A percentile compares a stretch with the other conserved stretches of the same genome.
Conservation (phyloP, 2,113 vertebrate genomes). For the Engystomops pustulosus region DNA sequence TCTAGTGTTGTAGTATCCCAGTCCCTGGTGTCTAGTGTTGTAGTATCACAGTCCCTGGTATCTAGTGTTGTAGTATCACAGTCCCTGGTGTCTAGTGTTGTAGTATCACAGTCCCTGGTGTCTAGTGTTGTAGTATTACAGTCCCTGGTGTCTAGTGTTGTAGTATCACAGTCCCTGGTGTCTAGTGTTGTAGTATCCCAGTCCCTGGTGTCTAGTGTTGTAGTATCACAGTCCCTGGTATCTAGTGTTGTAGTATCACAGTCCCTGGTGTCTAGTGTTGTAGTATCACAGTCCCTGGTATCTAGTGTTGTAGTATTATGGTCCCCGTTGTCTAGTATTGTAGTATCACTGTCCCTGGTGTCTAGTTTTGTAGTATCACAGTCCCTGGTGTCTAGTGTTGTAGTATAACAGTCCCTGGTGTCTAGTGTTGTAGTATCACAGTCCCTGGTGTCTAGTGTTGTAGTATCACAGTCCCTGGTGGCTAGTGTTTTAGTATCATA, state of each 20-base stretch:
- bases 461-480: not conserved
- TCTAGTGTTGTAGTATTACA: not conserved
- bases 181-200: not conserved
- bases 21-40: not conserved
- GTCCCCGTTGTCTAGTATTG: not conserved
- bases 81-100: not conserved
- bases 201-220: not conserved
- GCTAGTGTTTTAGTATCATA: not conserved
- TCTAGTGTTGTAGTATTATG: not conserved
- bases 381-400: not conserved
- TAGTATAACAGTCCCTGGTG: not conserved
- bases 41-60: not conserved
- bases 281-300: not conserved
- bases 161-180: not conserved
- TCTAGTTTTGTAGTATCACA: not conserved
- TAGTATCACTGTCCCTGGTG: not conserved
- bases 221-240: not conserved
- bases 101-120: not conserved
- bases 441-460: not conserved
- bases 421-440: not conserved
- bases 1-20: not conserved
- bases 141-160: not conserved
- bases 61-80: not conserved
- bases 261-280: not conserved
- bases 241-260: not conserved